These are phyloP conservation scores for Volucella bombylans DNA, from an alignment of 2,888 invertebrate species.

Conservation along the genomic window DNA sequence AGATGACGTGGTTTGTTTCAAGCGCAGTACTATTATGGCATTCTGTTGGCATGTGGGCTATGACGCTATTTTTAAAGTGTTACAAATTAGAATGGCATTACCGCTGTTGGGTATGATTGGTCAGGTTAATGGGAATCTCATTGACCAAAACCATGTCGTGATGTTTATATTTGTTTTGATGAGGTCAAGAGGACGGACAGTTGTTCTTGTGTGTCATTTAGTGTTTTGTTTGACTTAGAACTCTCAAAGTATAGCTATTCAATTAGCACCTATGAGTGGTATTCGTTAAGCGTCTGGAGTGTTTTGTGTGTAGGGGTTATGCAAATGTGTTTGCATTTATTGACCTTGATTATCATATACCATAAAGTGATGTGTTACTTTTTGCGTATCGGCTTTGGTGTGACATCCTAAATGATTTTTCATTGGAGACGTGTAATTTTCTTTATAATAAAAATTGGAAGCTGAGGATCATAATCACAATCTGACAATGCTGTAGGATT, in stretches of 20 bases:
- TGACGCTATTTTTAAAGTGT: slow-evolving; percentile 66
- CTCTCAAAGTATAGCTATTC: not conserved
- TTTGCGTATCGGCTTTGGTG: no score
- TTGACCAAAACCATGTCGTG: slow-evolving; percentile 40
- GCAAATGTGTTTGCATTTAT: no score
- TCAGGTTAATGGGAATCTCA: slow-evolving; percentile 23
- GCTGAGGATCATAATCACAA: no score
- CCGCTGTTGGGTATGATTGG: not conserved
- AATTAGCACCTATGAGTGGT: not conserved
- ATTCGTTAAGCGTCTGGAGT: no score
- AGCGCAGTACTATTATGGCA: slow-evolving; percentile 38
- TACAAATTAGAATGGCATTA: slow-evolving; percentile 62
- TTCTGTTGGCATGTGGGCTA: slow-evolving; percentile 58
- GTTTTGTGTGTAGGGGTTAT: no score
- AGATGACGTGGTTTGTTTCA: slow-evolving; percentile 34
- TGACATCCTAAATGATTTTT: no score
- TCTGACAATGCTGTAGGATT: no score
- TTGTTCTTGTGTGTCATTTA: slow-evolving; percentile 8
- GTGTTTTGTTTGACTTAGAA: not conserved
- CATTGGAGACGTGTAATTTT: no score
- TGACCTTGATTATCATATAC: no score
- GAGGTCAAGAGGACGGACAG: slow-evolving; percentile 47
- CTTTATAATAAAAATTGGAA: no score
- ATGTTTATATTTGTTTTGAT: slow-evolving; percentile 44
- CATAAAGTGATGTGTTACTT: no score